Evolutionary conservation across 1,140 invertebrate species (phyloP).

Genomic region (Aphelenchoides fujianensis): DNA sequence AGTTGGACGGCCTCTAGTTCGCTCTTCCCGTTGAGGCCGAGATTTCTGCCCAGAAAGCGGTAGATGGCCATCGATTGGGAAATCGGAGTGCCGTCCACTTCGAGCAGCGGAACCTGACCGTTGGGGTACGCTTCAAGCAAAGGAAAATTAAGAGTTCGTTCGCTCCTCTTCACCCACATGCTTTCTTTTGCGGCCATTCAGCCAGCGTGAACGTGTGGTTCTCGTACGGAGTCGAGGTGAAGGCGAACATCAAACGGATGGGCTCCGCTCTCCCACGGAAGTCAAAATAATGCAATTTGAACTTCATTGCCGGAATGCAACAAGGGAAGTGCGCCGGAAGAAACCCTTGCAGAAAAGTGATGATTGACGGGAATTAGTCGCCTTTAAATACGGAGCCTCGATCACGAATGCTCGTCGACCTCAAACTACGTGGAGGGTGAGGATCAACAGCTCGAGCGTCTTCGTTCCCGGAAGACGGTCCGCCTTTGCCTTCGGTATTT

Average conservation of each 20-base stretch:
- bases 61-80: constrained; percentile 48
- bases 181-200: background rate
- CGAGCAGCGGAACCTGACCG: constrained; percentile 54
- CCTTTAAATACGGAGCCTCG: too few relatives aligned
- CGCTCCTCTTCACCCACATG: background rate
- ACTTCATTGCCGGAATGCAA: too few relatives aligned
- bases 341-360: too few relatives aligned
- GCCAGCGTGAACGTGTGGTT: background rate
- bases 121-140: constrained; percentile 37
- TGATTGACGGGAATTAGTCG: too few relatives aligned
- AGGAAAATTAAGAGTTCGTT: background rate
- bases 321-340: too few relatives aligned
- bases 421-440: too few relatives aligned
- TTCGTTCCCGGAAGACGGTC: too few relatives aligned
- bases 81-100: constrained; percentile 54
- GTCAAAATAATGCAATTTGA: constrained; percentile 7
- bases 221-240: background rate
- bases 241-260: constrained; percentile 3
- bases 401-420: too few relatives aligned
- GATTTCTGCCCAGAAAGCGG: constrained; percentile 53
- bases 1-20: constrained; percentile 43
- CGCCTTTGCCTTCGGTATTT: too few relatives aligned
- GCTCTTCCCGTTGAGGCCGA: constrained; percentile 41
- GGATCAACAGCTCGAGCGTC: too few relatives aligned
- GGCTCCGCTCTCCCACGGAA: background rate